phyloP scores from a whole-genome alignment of 2,888 invertebrate species.

The Lithophane semibrunnea region DNA sequence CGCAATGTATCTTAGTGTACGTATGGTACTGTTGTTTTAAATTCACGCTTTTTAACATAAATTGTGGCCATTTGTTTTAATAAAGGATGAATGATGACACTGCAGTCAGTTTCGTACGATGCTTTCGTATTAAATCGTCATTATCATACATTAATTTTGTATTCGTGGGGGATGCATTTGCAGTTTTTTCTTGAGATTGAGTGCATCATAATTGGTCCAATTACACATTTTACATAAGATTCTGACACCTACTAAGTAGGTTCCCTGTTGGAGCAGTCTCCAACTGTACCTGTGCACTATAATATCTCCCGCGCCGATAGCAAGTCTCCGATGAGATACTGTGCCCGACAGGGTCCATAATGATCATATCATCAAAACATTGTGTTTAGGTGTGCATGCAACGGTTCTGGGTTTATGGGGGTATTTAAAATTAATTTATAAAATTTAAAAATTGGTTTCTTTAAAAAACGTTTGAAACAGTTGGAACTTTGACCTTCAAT shows the following conservation, averaged over 20 bases:
- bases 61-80: slow-evolving; percentile 55
- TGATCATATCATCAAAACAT: no score
- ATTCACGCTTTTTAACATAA: slow-evolving; percentile 53
- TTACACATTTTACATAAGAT: neutral
- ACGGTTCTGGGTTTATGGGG: no score
- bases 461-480: no score
- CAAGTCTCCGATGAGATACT: neutral
- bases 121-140: slow-evolving; percentile 35
- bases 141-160: slow-evolving; percentile 47
- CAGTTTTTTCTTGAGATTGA: neutral
- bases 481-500: no score
- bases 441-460: no score
- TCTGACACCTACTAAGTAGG: neutral
- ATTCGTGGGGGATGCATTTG: neutral
- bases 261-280: no score
- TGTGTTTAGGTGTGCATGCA: no score
- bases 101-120: slow-evolving; percentile 36
- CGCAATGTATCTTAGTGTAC: slow-evolving; percentile 57
- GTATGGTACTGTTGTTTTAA: slow-evolving; percentile 38
- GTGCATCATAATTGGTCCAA: slow-evolving; percentile 1
- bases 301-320: neutral
- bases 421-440: no score
- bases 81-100: slow-evolving; percentile 40
- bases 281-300: neutral
- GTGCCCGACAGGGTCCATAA: no score